Base-by-base conservation (phyloP, 37 sponge, comb jelly and placozoan species). In the Axinella damicornis region DNA sequence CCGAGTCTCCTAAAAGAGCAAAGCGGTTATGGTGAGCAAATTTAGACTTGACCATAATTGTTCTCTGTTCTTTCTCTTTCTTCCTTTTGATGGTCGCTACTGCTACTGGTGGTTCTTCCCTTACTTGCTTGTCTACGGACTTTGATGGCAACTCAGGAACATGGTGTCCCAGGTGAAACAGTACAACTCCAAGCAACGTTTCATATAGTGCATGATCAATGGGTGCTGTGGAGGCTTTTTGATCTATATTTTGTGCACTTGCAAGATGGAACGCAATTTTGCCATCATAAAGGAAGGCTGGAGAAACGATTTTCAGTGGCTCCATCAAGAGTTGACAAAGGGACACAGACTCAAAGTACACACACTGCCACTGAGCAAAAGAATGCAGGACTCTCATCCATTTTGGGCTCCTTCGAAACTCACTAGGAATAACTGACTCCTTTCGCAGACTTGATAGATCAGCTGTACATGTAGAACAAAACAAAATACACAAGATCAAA, bases 301-400 rank as follows among this genome's bases (percentile, higher is more conserved):
- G 64, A 33, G 84, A 83, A 6, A 74, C 15, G 25, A 57, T 33
- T 2, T 52, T 30, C 14, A 85, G 33, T 24, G 93, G 93, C 25
- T 78, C 57, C 62, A 52, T 65, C 9, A 92, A 79, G 14, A 92
- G 56, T 24, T 70, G 59, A 32, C 88, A 88, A 30, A 92, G 70
- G 34, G 36, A 34, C 15, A 40, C 22, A 15, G 82, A 38, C 24
- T 74, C 76, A 18, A 69, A 30, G 54, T 88, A 92, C 28, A 67
- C 63, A 63, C 67, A 57, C 85, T 92, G 93, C 93, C 93, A 92
- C 70, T 92, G 85, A 30, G 82, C 63, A 37, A 80, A 88, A 20
- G 41, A 36, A 64, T 92, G 88, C 21, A 87, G 27, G 16, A 69
- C 56, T 12, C 19, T 20, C 78, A 89, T 56, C 85, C 85, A 77